Evolutionary conservation across 1,140 invertebrate species (phyloP), one percentile per base, ranked within the genome.

Genomic region (Meloidogyne chitwoodi): DNA sequence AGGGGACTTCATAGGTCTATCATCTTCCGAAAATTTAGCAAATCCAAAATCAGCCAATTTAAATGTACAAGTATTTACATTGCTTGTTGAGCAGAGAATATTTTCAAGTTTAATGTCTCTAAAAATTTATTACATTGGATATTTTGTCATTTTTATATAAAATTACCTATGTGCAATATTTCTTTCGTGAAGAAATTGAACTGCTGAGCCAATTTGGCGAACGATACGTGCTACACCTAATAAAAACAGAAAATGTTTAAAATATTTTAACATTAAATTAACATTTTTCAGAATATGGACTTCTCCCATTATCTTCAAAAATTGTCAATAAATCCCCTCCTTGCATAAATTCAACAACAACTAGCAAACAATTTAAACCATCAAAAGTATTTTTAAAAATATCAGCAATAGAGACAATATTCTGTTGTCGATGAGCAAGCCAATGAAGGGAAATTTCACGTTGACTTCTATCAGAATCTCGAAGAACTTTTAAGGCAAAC

Each of bases 31-130:
- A 75, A 96, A 93, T 88, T 99, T 99, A n/a, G 96, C 96, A 90
- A 99, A 99, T n/a, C 96, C 96, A 90, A 98, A 99, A 89, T 99
- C 96, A 48, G 95, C 98, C 79, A 99, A 89, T 89, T 98, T 99
- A 61, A 98, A 90, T 78, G 93, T 90, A 34, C 93, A 94, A 70
- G 88, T 84, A 62, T 86, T 85, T 76, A 88, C 88, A 48, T 85
- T 81, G 44, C 88, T 87, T 0, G 92, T 62, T 12, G 79, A 92
- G 87, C 94, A 95, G 0, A 95, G 87, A 38, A 95, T 89, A 88
- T 94, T 94, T 89, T 95, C 93, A 31, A 90, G 88, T 89, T 98
- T 98, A 79, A 98, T 91, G 44, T 79, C 77, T 8, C 77, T 78
- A 24, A 41, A 65, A 61, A 27, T 24, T 73, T 11, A 56, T n/a